Evolutionary conservation across 2,888 invertebrate species (phyloP), one percentile per base, ranked within the genome.

Genomic region (Miltochrista miniata): DNA sequence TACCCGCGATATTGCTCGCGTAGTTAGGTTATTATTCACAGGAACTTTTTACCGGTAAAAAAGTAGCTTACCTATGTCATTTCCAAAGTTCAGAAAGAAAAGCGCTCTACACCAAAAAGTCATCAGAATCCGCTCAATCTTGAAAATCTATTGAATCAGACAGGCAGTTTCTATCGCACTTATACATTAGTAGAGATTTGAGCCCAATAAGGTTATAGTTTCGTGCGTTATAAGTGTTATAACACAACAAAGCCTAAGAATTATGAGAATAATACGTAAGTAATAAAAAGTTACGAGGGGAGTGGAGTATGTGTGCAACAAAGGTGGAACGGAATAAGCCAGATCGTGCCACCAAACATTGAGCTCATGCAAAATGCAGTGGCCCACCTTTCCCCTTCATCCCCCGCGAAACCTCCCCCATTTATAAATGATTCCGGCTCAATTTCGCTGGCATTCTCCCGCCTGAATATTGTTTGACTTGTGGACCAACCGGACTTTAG

Each of bases 341-440:
- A 71, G 70, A 75, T 76, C 74, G 70, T 68, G 75, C 69, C 68
- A 78, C 79, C 75, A 76, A 24, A 79, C 80, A 76, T 68, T 58
- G 74, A 72, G 62, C 83, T 88, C 87, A 89, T 89, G 79, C 83
- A 90, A 88, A 87, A 90, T 90, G 85, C 87, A 90, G 72, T 59
- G 65, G 56, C 72, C 62, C 74, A 74, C 80, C 80, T 76, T 76
- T 64, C 76, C 78, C 78, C 76, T 63, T 69, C 70, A 56, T 57
- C 67, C 39, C 70, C 78, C 68, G 65, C 65, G 60, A 51, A 59
- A 51, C 52, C 69, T 70, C 74, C 79, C 79, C 81, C 76, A 76
- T 84, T 86, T 86, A 89, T 89, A 89, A 90, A 89, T 89, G 89
- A 89, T 89, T 87, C 87, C 61, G 76, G 77, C 81, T 84, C 87